Percentiles rank a stretch among this genome's conserved stretches.
phyloP scores from a whole-genome alignment of 2,797 vertebrate species.

The Lacerta viridis region DNA sequence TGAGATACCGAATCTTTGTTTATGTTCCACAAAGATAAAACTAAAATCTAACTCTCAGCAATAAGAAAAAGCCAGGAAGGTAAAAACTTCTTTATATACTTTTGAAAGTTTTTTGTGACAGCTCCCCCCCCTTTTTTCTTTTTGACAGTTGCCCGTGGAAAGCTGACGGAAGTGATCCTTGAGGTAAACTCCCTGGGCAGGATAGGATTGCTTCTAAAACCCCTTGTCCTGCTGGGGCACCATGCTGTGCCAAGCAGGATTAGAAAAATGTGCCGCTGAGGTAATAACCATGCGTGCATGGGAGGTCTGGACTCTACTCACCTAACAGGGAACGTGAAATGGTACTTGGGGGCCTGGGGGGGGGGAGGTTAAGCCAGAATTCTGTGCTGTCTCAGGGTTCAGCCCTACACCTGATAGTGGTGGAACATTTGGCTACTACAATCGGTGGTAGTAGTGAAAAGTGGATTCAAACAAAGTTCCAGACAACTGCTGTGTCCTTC shows the following conservation, averaged over 20 bases:
- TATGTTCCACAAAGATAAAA: constrained; percentile 76
- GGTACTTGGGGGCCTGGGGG: too few species aligned
- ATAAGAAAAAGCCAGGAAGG: constrained; percentile 75
- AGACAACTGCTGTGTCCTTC: too few species aligned
- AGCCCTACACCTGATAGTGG: background rate
- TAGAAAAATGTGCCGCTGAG: background rate
- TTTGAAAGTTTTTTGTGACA: constrained; percentile 49
- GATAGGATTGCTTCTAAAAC: background rate
- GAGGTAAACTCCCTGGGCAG: background rate
- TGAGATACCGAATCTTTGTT: constrained; percentile 79
- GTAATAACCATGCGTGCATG: background rate
- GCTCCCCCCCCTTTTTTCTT: constrained; percentile 14
- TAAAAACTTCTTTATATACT: constrained; percentile 59
- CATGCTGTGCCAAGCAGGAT: background rate
- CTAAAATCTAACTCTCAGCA: constrained; percentile 34
- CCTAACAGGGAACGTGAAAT: background rate
- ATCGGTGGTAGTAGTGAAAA: background rate
- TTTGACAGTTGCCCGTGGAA: constrained; percentile 65
- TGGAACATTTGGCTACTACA: background rate
- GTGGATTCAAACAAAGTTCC: background rate
- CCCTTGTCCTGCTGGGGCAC: background rate
- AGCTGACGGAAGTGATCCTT: constrained; percentile 47
- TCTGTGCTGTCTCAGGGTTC: background rate
- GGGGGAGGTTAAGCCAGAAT: background rate
- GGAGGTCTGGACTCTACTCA: background rate